These are phyloP conservation scores for Drosophila oshimai DNA, from an alignment of 1,140 invertebrate genomes.

Conservation along the genomic window DNA sequence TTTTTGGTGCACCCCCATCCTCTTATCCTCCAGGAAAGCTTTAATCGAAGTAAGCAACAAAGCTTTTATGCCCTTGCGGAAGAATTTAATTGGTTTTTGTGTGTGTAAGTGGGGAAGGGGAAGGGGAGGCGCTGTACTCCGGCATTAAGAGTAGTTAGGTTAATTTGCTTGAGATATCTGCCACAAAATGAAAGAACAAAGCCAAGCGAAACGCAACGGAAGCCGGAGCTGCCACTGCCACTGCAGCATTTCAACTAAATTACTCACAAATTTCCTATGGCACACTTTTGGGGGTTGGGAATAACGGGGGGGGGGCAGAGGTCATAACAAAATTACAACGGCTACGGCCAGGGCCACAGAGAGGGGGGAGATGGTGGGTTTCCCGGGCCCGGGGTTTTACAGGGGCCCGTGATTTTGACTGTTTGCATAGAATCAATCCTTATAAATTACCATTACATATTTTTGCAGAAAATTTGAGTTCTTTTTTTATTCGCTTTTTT, in stretches of 20 bases:
- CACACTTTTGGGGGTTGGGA: conserved; percentile 13
- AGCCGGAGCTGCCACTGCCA: conserved; percentile 7
- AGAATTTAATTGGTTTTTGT: conserved; percentile 53
- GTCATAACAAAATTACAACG: conserved; percentile 40
- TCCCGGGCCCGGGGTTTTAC: too few species aligned
- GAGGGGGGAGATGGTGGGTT: too few species aligned
- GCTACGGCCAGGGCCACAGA: too few species aligned
- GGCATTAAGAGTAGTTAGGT: conserved; percentile 52
- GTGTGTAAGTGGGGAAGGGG: not conserved
- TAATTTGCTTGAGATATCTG: conserved; percentile 53
- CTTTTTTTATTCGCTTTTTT: too few species aligned
- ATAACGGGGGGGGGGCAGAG: not conserved
- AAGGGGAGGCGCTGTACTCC: not conserved
- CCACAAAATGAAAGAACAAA: conserved; percentile 46
- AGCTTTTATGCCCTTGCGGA: conserved; percentile 52
- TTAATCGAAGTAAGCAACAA: conserved; percentile 43
- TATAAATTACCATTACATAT: too few species aligned
- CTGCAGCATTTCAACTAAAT: conserved; percentile 33
- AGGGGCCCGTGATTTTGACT: too few species aligned
- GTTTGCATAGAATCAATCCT: too few species aligned
- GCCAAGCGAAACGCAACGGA: conserved; percentile 10
- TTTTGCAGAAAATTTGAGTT: too few species aligned
- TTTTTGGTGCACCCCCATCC: not conserved
- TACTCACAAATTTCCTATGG: conserved; percentile 21
- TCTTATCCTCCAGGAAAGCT: conserved; percentile 5